Percentiles rank a stretch among this genome's conserved stretches.
phyloP scores from a whole-genome alignment of 2,113 vertebrate genomes.

The Serinus canaria region DNA sequence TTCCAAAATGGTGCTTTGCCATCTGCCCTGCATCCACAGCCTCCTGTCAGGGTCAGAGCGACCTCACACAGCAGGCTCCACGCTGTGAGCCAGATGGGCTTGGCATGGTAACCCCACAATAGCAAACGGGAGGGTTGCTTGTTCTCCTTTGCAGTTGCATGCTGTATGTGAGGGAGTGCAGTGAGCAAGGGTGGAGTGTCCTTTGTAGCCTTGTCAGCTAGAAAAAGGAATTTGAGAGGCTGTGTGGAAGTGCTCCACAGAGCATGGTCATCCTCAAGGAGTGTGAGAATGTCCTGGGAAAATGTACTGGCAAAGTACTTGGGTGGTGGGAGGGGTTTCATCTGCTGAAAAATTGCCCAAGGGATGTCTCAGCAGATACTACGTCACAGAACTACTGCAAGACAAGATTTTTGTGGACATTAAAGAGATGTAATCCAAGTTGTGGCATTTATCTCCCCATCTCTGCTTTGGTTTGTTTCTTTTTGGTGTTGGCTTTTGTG shows the following conservation, averaged over 20 bases:
- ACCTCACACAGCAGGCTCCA: not conserved
- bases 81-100: constrained; percentile 2
- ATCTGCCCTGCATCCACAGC: not conserved
- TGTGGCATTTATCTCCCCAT: not conserved
- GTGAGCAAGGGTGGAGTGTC: not conserved
- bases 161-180: not conserved
- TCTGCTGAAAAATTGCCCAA: not conserved
- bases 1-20: not conserved
- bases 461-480: not conserved
- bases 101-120: not conserved
- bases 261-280: not conserved
- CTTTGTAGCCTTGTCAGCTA: not conserved
- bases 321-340: fast-evolving
- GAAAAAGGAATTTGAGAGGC: not conserved
- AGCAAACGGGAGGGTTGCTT: not conserved
- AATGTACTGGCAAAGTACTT: not conserved
- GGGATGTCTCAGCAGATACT: fast-evolving
- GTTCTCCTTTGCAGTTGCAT: not conserved
- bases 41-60: fast-evolving
- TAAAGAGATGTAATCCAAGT: not conserved
- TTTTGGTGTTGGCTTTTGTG: not conserved
- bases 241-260: not conserved
- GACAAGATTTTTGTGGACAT: not conserved
- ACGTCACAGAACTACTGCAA: not conserved
- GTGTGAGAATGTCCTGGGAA: not conserved